phyloP scores from a whole-genome alignment of 2,797 vertebrate genomes.

The Malurus leucopterus region DNA sequence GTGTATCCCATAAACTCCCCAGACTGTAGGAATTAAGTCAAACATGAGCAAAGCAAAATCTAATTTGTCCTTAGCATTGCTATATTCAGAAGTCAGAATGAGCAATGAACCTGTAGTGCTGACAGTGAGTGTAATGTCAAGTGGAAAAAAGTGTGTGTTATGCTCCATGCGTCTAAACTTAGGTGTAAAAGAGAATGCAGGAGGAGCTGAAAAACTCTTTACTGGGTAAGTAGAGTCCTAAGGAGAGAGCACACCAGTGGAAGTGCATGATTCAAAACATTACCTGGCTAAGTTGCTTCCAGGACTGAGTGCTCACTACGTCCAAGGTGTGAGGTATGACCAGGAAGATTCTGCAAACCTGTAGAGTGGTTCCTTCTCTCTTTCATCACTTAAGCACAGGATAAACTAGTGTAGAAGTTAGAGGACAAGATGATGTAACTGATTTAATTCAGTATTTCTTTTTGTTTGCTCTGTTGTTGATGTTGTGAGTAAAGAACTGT shows the following conservation, averaged over 20 bases:
- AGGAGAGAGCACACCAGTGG: background rate
- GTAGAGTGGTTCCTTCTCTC: background rate
- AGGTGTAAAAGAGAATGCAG: background rate
- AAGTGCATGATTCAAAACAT: background rate
- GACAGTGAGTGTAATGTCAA: background rate
- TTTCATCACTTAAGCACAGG: background rate
- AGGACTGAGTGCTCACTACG: background rate
- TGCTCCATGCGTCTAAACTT: background rate
- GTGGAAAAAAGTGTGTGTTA: background rate
- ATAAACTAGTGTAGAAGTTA: background rate
- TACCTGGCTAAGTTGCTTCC: background rate
- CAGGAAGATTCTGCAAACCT: background rate
- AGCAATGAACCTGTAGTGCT: background rate
- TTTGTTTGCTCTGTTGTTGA: background rate
- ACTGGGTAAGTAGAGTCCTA: background rate
- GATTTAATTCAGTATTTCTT: background rate
- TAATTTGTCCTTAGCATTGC: background rate
- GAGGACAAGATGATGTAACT: background rate
- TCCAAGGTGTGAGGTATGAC: accelerated
- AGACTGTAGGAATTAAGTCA: background rate
- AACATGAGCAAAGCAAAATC: background rate
- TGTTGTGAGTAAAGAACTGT: background rate
- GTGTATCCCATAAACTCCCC: background rate
- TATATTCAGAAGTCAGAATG: background rate
- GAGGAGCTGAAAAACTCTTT: background rate